Evolutionary conservation across 2,888 invertebrate genomes (phyloP).

Genomic region (Microdon myrmicae): DNA sequence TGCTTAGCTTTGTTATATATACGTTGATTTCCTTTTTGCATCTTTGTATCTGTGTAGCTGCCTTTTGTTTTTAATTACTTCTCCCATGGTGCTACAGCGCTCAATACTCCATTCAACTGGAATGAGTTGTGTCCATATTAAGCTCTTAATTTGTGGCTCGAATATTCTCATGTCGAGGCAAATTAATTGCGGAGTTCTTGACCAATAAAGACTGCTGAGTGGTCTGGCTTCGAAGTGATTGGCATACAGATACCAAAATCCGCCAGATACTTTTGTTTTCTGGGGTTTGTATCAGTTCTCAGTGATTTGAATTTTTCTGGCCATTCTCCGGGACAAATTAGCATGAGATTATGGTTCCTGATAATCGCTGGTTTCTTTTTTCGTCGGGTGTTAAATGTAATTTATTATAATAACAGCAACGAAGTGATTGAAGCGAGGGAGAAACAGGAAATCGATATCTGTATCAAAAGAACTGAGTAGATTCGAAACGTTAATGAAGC

Average conservation of each 20-base stretch:
- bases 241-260: background rate
- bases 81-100: constrained; percentile 8
- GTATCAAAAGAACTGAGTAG: background rate
- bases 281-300: no score
- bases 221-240: background rate
- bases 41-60: background rate
- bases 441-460: constrained; percentile 14
- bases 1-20: constrained; percentile 23
- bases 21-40: background rate
- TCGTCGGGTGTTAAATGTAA: constrained; percentile 29
- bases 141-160: constrained; percentile 51
- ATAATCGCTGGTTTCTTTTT: no score
- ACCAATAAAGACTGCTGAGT: constrained; percentile 40
- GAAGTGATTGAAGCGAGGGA: constrained; percentile 12
- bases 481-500: constrained; percentile 29
- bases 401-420: constrained; percentile 26
- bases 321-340: constrained; percentile 23
- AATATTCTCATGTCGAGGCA: constrained; percentile 41
- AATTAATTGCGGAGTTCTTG: constrained; percentile 43
- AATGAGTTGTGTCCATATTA: constrained; percentile 48
- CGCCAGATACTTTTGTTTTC: constrained; percentile 14
- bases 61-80: background rate
- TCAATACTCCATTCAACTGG: constrained; percentile 36
- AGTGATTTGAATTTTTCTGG: background rate
- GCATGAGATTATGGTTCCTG: constrained; percentile 36